These are phyloP conservation scores for Drosophila santomea DNA, from an alignment of 1,140 invertebrate species.

Conservation along the genomic window DNA sequence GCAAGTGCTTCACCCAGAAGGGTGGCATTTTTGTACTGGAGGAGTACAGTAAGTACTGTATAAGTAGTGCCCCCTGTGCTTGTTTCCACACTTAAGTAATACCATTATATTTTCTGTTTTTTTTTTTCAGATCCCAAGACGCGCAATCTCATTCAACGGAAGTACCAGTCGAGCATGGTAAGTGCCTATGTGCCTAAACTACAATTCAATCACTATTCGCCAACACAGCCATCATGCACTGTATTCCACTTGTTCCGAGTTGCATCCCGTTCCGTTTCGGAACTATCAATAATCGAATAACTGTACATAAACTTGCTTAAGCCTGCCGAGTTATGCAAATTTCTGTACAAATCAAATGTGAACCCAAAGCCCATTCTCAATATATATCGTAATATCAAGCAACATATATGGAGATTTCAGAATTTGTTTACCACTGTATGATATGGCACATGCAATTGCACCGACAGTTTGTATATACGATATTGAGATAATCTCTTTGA, in stretches of 20 bases:
- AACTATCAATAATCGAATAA: constrained; percentile 17
- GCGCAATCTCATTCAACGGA: constrained; percentile 96
- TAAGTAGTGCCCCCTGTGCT: neutral
- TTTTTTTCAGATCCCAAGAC: constrained; percentile 96
- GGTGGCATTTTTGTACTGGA: constrained; percentile 99
- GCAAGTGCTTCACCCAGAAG: constrained; percentile 99
- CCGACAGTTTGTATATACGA: constrained; percentile 39
- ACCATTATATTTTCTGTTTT: neutral
- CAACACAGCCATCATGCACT: constrained; percentile 18
- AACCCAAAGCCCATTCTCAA: constrained; percentile 4
- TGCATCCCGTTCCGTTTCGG: constrained; percentile 18
- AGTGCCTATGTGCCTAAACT: constrained; percentile 84
- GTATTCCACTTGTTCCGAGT: constrained; percentile 19
- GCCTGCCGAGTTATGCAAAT: constrained; percentile 3
- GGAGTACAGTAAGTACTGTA: constrained; percentile 95
- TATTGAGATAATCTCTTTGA: constrained; percentile 57
- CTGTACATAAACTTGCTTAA: constrained; percentile 35
- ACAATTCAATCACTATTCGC: constrained; percentile 9
- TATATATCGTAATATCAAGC: constrained; percentile 8
- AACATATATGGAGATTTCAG: constrained; percentile 4
- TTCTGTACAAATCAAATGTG: constrained; percentile 44
- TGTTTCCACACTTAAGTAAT: neutral
- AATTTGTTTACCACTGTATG: constrained; percentile 17
- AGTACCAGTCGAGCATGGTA: constrained; percentile 99
- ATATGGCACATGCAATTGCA: constrained; percentile 41